Conservation (phyloP, 2,888 invertebrate species). For the Halictus ligatus region DNA sequence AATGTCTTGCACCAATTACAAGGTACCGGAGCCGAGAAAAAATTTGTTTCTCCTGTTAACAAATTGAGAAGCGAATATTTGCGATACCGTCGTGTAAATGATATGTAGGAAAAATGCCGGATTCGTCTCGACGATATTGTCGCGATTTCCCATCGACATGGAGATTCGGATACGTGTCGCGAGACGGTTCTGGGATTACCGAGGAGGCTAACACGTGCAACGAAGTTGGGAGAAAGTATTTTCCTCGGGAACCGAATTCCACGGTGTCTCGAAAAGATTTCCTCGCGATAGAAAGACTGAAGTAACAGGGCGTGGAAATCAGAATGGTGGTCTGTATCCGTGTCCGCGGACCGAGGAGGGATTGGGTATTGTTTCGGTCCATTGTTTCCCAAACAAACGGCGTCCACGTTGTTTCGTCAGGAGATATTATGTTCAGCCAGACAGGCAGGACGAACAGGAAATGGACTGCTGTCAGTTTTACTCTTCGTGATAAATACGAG, state of each 20-base stretch:
- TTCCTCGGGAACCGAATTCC: conserved; percentile 24
- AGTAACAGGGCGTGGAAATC: conserved; percentile 63
- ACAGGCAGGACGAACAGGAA: conserved; percentile 82
- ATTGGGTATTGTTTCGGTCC: conserved; percentile 83
- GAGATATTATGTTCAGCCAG: conserved; percentile 81
- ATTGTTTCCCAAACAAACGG: conserved; percentile 84
- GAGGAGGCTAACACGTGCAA: background rate
- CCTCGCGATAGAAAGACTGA: conserved; percentile 58
- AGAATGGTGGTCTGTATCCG: conserved; percentile 64
- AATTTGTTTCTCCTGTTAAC: too few species aligned
- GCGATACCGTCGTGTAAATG: too few species aligned
- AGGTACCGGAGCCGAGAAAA: too few species aligned
- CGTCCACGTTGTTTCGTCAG: conserved; percentile 83
- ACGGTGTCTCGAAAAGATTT: conserved; percentile 45
- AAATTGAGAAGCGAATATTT: too few species aligned
- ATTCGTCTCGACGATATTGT: background rate
- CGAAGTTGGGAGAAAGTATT: conserved; percentile 14
- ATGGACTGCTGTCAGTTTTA: conserved; percentile 84
- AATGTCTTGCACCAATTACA: too few species aligned
- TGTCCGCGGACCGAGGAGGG: conserved; percentile 67
- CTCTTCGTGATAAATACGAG: conserved; percentile 82
- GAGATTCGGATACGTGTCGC: background rate
- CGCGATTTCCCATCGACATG: background rate
- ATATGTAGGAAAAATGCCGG: too few species aligned
- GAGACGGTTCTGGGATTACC: background rate